phyloP scores from a whole-genome alignment of 1,140 invertebrate species.

The Cryptotermes secundus region DNA sequence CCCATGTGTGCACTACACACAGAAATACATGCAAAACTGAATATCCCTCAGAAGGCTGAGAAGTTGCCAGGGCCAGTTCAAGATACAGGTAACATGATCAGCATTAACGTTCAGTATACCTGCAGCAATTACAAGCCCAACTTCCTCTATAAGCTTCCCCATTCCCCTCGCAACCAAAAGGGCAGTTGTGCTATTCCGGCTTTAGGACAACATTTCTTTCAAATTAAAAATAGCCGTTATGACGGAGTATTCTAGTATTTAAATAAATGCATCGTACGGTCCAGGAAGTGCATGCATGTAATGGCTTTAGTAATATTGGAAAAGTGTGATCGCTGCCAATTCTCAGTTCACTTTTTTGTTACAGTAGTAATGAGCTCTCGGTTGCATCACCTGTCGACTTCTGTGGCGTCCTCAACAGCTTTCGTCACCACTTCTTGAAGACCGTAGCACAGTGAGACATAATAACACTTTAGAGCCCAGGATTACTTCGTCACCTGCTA shows the following conservation, averaged over 20 bases:
- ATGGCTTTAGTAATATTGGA: neutral
- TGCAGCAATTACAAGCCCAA: neutral
- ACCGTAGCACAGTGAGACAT: too few species aligned
- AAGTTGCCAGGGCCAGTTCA: neutral
- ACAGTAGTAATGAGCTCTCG: neutral
- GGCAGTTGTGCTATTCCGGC: neutral
- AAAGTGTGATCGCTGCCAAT: neutral
- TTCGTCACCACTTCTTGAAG: too few species aligned
- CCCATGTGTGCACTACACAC: too few species aligned
- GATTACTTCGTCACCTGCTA: too few species aligned
- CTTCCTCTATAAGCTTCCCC: neutral
- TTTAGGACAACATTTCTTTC: neutral
- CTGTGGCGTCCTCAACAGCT: too few species aligned
- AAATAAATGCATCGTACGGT: neutral
- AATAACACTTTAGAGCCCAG: too few species aligned
- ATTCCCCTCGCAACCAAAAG: neutral
- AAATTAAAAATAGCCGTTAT: neutral
- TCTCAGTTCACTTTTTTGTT: neutral
- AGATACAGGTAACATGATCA: too few species aligned
- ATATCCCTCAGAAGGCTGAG: too few species aligned
- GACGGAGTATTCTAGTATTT: neutral
- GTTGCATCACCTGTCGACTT: too few species aligned
- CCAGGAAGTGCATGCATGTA: neutral
- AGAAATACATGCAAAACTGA: too few species aligned
- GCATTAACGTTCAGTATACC: neutral